Evolutionary conservation across 2,797 vertebrate species (phyloP), one percentile per base, ranked within the genome.

Genomic region (Macroramphosus scolopax): DNA sequence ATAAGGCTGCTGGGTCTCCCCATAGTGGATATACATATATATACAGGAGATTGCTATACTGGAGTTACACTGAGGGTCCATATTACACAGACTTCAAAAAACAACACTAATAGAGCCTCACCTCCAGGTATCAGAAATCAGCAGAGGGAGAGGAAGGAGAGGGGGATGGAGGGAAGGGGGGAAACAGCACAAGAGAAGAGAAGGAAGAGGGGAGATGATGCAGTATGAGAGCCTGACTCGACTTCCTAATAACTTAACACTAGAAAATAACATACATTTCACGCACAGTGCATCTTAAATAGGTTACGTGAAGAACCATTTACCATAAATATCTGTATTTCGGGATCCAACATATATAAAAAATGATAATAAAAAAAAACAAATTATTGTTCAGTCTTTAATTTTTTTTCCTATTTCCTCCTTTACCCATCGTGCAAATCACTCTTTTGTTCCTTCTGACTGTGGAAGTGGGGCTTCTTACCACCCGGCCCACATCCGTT

Each of bases 261-360:
- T 83, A 80, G 72, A 89, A 87, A 87, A 88, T 75, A 89, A 86
- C 85, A 82, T 82, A 89, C 82, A 88, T 84, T 87, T 88, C 87
- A 89, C 86, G 74, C 85, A 91, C 87, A 89, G 88, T 91, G 89
- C 84, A 89, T 91, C 84, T 89, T 90, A 90, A 90, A 91, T 90
- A 89, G 82, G 84, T 88, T 83, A 89, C 80, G 80, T 87, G 85
- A 87, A 88, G 86, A 88, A 87, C 82, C 80, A 87, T 90, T 89
- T 87, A 90, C 87, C 84, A 91, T 90, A 90, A 91, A 90, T 89
- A 90, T 89, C 80, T 89, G 84, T 83, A 82, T 87, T 87, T 82
- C 72, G 63, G 81, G 84, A 87, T 84, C 78, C 85, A 88, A 89
- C 86, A 91, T 89, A 88, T 88, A 89, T 88, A 89, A 78, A 88